A percentile compares a stretch with the other conserved stretches of the same genome.
Conservation (phyloP, 2,888 invertebrate genomes). For the Cephus pulcher region DNA sequence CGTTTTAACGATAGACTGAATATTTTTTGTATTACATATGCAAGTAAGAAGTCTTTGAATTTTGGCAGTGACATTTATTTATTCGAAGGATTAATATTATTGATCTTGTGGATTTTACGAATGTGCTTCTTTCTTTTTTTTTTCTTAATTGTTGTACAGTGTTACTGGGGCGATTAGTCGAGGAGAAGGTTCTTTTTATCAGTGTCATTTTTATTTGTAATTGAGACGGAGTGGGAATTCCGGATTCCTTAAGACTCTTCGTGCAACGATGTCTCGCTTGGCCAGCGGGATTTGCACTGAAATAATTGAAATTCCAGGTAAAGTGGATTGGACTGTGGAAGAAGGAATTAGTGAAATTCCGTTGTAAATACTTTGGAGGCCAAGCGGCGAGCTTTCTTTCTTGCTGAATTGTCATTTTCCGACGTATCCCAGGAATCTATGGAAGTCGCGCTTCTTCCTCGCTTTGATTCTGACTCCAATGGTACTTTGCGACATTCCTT, state of each 20-base stretch:
- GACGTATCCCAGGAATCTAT: conserved; percentile 48
- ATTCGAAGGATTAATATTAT: background rate
- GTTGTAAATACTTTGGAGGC: conserved; percentile 31
- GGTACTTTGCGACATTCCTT: conserved; percentile 24
- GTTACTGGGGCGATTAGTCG: background rate
- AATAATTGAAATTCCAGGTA: conserved; percentile 6
- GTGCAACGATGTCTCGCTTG: conserved; percentile 28
- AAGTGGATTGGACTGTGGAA: background rate
- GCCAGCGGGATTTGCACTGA: conserved; percentile 34
- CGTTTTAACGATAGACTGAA: background rate
- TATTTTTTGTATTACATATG: too few species aligned
- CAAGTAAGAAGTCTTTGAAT: background rate
- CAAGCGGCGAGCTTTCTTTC: conserved; percentile 19
- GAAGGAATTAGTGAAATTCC: conserved; percentile 16
- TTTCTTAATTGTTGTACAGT: background rate
- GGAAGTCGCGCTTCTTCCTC: conserved; percentile 40
- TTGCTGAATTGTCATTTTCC: conserved; percentile 35
- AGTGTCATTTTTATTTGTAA: background rate
- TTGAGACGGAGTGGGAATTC: background rate
- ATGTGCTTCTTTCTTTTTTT: background rate
- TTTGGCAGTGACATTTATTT: background rate
- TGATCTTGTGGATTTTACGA: background rate
- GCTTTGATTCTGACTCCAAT: conserved; percentile 26
- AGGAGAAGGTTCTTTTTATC: too few species aligned
- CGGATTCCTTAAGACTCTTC: conserved; percentile 1